phyloP scores from a whole-genome alignment of 2,888 invertebrate species.

The Crocallis elinguaria region DNA sequence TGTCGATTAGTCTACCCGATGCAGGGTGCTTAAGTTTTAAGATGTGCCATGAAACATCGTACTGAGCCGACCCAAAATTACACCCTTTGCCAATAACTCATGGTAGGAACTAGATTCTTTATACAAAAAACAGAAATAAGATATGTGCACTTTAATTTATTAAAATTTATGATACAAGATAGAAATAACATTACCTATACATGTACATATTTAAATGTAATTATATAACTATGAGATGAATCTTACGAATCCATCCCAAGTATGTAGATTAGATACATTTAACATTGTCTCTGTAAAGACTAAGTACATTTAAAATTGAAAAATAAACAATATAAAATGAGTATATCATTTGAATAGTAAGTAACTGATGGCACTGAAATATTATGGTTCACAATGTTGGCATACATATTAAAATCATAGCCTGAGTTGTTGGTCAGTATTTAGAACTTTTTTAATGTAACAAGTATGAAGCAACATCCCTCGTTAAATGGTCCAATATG shows the following conservation, averaged over 20 bases:
- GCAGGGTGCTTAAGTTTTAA: no score
- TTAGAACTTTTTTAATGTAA: not conserved
- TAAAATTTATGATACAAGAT: constrained; percentile 65
- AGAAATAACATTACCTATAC: constrained; percentile 51
- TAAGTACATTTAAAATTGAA: constrained; percentile 36
- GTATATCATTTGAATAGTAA: constrained; percentile 39
- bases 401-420: constrained; percentile 16
- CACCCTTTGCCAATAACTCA: no score
- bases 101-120: not conserved
- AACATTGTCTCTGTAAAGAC: constrained; percentile 20
- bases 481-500: not conserved
- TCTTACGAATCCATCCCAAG: constrained; percentile 27
- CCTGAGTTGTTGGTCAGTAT: constrained; percentile 4
- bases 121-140: constrained; percentile 37
- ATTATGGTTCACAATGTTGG: constrained; percentile 17
- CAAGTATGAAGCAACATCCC: not conserved
- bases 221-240: constrained; percentile 35
- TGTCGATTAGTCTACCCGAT: no score
- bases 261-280: constrained; percentile 32
- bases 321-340: constrained; percentile 39
- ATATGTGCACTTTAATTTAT: constrained; percentile 75
- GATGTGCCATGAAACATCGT: no score
- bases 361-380: constrained; percentile 42
- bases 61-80: no score
- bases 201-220: constrained; percentile 32